Evolutionary conservation across 2,888 invertebrate species (phyloP).

Genomic region (Coenonympha glycerion): DNA sequence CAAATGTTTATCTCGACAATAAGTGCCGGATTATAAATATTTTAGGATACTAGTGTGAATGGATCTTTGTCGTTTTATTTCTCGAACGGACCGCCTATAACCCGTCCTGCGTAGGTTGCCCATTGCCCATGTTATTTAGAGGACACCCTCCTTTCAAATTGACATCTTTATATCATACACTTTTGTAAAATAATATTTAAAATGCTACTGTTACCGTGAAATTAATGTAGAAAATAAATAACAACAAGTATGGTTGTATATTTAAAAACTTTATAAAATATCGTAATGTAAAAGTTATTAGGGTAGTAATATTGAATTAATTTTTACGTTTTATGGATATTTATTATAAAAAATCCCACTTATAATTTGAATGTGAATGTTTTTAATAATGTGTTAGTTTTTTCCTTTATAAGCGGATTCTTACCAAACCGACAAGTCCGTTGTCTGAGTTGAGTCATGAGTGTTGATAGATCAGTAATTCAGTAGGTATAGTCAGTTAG

Average conservation of each 20-base stretch:
- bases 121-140: constrained; percentile 34
- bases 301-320: constrained; percentile 9
- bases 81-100: constrained; percentile 54
- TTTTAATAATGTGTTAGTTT: no score
- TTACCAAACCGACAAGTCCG: no score
- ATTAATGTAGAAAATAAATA: constrained; percentile 2
- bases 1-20: constrained; percentile 25
- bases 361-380: no score
- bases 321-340: background rate
- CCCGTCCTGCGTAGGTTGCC: constrained; percentile 42
- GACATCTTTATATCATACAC: constrained; percentile 25
- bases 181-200: constrained; percentile 14
- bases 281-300: constrained; percentile 7
- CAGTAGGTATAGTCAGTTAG: no score
- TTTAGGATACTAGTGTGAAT: constrained; percentile 69
- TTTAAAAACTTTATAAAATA: constrained; percentile 6
- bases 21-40: constrained; percentile 46
- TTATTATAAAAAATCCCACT: background rate
- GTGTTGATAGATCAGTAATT: no score
- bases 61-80: constrained; percentile 53
- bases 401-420: no score
- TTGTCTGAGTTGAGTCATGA: no score
- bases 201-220: background rate
- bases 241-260: background rate
- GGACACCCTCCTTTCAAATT: constrained; percentile 24